Evolutionary conservation across 2,888 invertebrate genomes (phyloP).

Genomic region (Frankliniella fusca): DNA sequence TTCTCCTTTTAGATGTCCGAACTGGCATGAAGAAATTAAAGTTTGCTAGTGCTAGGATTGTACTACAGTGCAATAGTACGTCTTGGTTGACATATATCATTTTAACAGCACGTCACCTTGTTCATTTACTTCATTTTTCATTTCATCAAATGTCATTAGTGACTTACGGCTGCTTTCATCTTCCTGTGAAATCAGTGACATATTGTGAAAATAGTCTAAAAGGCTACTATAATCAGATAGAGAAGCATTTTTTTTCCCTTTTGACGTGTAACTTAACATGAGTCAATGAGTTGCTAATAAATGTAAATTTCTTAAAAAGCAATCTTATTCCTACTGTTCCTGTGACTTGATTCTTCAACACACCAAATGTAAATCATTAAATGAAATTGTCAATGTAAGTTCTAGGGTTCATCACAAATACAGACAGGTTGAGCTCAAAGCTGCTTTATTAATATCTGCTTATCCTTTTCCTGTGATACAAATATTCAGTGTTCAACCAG

Average conservation of each 20-base stretch:
- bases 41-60: background rate
- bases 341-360: background rate
- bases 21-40: background rate
- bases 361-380: too few species aligned
- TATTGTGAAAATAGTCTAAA: too few species aligned
- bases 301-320: background rate
- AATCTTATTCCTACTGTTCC: background rate
- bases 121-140: background rate
- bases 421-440: too few species aligned
- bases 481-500: too few species aligned
- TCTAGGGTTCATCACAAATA: too few species aligned
- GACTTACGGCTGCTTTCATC: background rate
- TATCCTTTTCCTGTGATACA: too few species aligned
- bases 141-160: background rate
- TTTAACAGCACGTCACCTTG: background rate
- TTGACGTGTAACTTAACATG: conserved; percentile 10
- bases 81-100: conserved; percentile 13
- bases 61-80: too few species aligned
- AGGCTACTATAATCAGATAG: background rate
- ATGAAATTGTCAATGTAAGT: too few species aligned
- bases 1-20: background rate
- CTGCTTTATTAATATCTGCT: too few species aligned
- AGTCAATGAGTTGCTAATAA: conserved; percentile 25
- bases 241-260: background rate
- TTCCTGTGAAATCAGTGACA: background rate